Base-by-base conservation (phyloP, 2,888 invertebrate species). In the Abscondita cerata region DNA sequence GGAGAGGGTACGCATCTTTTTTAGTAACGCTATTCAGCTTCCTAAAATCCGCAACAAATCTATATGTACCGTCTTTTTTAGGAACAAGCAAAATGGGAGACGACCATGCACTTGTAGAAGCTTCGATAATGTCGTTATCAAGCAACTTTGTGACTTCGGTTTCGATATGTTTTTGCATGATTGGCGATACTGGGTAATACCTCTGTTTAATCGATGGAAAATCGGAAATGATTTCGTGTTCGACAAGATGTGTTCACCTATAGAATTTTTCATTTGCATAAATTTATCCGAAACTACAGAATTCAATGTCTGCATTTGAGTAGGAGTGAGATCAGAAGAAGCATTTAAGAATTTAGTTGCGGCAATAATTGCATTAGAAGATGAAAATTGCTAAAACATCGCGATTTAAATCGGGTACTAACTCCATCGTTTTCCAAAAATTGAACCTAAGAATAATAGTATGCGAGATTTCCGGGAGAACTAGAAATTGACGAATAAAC, bases 151-250 rank as follows among this genome's bases (percentile, higher is more conserved):
- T 15, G 15, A 44, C 16, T 15, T 44, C 46, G n/a, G n/a, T n/a
- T n/a, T n/a, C n/a, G n/a, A n/a, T n/a, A n/a, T n/a, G n/a, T n/a
- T n/a, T n/a, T n/a, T n/a, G n/a, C n/a, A n/a, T n/a, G n/a, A n/a
- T n/a, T n/a, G n/a, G n/a, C n/a, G n/a, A n/a, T n/a, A n/a, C 46
- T 11, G 16, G 46, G 11, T 44, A 44, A 44, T 16, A 44, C 19
- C 46, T 44, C 16, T 44, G 46, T 18, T 44, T 44, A 5, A 44
- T 44, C 6, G 46, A 18, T 5, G 4, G 3, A 15, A 18, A 44
- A 18, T n/a, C n/a, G n/a, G n/a, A n/a, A n/a, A n/a, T n/a, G n/a
- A n/a, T n/a, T n/a, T n/a, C n/a, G n/a, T n/a, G 46, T 44, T 44
- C 46, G 3, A 44, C 46, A 5, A 44, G 11, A 44, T 38, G 38